A percentile compares a stretch with the other conserved stretches of the same genome.
These are phyloP conservation scores for Cantharis rustica DNA, from an alignment of 2,888 invertebrate genomes.

Conservation along the genomic window DNA sequence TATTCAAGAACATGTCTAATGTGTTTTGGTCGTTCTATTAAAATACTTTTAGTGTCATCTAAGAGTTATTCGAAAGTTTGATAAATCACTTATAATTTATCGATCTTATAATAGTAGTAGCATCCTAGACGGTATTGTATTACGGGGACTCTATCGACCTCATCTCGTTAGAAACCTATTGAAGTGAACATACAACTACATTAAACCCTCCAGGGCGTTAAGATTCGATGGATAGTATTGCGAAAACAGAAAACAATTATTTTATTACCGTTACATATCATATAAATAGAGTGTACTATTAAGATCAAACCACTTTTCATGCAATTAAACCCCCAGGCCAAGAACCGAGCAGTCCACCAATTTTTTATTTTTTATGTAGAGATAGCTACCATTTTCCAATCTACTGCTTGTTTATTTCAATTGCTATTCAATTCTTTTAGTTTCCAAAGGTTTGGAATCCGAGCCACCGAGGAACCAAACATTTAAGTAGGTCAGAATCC, in stretches of 20 bases:
- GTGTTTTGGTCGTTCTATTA: not conserved
- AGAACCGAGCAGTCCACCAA: not conserved
- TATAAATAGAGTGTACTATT: not conserved
- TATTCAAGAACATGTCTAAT: not conserved
- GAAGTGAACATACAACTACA: slow-evolving; percentile 1
- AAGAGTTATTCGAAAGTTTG: not conserved
- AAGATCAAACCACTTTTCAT: not conserved
- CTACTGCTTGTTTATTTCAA: not conserved
- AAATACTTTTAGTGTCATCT: not conserved
- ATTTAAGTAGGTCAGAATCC: not conserved
- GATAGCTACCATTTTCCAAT: not conserved
- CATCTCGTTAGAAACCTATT: slow-evolving; percentile 6
- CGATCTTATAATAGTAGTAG: not conserved
- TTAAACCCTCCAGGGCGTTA: not conserved
- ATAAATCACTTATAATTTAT: not conserved
- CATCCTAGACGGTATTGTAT: slow-evolving; percentile 1
- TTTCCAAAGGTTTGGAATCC: no score
- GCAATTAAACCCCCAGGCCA: not conserved
- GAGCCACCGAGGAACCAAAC: not conserved
- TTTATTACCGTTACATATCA: not conserved
- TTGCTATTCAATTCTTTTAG: no score
- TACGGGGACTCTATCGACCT: slow-evolving; percentile 2
- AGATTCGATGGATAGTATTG: not conserved
- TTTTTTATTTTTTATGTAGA: not conserved
- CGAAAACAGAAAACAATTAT: slow-evolving; percentile 2